Percentiles rank a stretch among this genome's conserved stretches.
phyloP scores from a whole-genome alignment of 2,113 vertebrate species.

The Tragelaphus scriptus region DNA sequence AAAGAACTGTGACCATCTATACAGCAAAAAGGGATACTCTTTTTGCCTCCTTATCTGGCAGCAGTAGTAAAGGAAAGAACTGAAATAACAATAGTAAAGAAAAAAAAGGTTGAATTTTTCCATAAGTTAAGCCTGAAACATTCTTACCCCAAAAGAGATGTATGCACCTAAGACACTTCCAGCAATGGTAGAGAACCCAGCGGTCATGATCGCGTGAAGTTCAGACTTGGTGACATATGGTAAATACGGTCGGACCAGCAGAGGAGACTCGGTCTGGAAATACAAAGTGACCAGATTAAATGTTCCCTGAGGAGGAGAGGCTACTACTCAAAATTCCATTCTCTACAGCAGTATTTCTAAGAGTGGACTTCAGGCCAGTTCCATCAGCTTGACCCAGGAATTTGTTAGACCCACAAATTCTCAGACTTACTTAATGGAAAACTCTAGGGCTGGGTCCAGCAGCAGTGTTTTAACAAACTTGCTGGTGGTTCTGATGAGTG shows the following conservation, averaged over 20 bases:
- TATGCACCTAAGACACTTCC: constrained; percentile 87
- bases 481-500: background rate
- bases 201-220: constrained; percentile 89
- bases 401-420: background rate
- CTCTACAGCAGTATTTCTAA: background rate
- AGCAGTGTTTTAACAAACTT: background rate
- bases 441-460: background rate
- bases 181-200: constrained; percentile 88
- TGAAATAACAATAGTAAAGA: background rate
- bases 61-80: background rate
- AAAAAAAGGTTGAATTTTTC: background rate
- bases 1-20: background rate
- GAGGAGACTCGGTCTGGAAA: constrained; percentile 85
- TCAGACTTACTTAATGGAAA: background rate
- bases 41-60: background rate
- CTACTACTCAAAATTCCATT: background rate
- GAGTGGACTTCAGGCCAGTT: background rate
- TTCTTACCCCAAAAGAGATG: constrained; percentile 90
- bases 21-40: background rate
- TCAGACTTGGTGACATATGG: constrained; percentile 84
- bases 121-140: background rate
- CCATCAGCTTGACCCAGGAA: background rate
- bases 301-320: background rate
- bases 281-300: background rate
- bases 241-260: constrained; percentile 86